phyloP scores from a whole-genome alignment of 2,888 invertebrate genomes.

The Ormyrus rosae region DNA sequence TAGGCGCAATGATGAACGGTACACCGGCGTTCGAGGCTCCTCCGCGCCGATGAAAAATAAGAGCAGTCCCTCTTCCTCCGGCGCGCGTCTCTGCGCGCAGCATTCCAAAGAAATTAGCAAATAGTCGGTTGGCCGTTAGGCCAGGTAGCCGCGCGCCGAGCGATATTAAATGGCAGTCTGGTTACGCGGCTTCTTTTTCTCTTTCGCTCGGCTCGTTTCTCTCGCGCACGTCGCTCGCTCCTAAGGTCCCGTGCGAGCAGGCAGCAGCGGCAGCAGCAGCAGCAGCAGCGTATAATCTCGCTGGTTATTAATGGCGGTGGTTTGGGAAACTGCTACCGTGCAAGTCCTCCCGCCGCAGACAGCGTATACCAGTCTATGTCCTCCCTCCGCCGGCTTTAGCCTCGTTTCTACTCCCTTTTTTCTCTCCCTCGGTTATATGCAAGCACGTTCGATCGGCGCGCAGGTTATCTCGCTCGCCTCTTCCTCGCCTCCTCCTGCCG shows the following conservation, averaged over 20 bases:
- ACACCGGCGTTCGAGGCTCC: slow-evolving; percentile 3
- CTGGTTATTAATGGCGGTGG: slow-evolving; percentile 75
- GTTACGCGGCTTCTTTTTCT: slow-evolving; percentile 60
- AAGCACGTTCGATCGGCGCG: slow-evolving; percentile 30
- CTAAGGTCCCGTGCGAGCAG: slow-evolving; percentile 57
- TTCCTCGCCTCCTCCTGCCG: neutral
- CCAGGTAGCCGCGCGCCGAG: slow-evolving; percentile 60
- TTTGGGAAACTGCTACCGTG: slow-evolving; percentile 76
- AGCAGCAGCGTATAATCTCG: slow-evolving; percentile 74
- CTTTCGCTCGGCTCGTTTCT: slow-evolving; percentile 28
- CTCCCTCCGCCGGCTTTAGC: slow-evolving; percentile 52
- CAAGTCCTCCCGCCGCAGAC: slow-evolving; percentile 64
- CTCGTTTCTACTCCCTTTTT: slow-evolving; percentile 13
- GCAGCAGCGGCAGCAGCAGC: neutral
- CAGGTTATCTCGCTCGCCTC: slow-evolving; percentile 7
- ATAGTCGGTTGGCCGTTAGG: slow-evolving; percentile 66
- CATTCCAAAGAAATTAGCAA: slow-evolving; percentile 70
- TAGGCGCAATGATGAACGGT: slow-evolving; percentile 29
- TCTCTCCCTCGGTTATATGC: slow-evolving; percentile 13
- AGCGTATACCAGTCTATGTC: slow-evolving; percentile 57
- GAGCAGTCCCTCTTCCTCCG: no score
- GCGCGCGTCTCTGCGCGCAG: slow-evolving; percentile 48
- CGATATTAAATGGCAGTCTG: slow-evolving; percentile 70
- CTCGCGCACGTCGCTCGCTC: slow-evolving; percentile 58
- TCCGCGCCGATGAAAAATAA: neutral